Evolutionary conservation across 2,797 vertebrate species (phyloP).

Genomic region (Harpagifer antarcticus): DNA sequence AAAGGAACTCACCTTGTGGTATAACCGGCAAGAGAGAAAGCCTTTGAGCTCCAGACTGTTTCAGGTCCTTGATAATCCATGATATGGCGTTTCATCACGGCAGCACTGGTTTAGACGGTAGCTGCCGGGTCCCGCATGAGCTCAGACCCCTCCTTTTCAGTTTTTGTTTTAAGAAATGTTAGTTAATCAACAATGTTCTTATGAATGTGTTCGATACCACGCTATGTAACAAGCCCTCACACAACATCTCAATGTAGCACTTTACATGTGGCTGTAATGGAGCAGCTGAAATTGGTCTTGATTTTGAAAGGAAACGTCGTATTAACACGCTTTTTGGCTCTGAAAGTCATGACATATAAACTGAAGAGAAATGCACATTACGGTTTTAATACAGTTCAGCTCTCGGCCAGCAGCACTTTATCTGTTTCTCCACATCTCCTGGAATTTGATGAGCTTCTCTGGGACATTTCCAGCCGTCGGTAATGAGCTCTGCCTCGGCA

Average conservation of each 20-base stretch:
- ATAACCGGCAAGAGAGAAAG: no score
- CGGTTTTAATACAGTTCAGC: neutral
- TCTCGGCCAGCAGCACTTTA: neutral
- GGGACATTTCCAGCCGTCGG: constrained; percentile 5
- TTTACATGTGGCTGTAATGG: neutral
- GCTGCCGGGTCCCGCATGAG: no score
- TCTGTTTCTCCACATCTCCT: neutral
- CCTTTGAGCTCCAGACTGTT: no score
- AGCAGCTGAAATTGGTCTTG: neutral
- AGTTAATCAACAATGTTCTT: no score
- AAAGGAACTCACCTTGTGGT: no score
- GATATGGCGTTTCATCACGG: no score
- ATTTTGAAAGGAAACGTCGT: neutral
- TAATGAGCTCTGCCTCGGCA: constrained; percentile 1
- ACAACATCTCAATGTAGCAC: neutral
- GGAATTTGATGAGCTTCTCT: neutral
- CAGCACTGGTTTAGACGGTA: no score
- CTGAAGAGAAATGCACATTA: neutral
- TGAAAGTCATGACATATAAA: neutral
- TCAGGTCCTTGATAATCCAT: no score
- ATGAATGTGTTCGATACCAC: no score
- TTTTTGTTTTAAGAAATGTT: neutral
- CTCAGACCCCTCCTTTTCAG: no score
- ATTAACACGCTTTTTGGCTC: neutral
- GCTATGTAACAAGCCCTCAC: neutral